Percentiles rank a stretch among this genome's conserved stretches.
Conservation (phyloP, 1,140 invertebrate genomes). For the Carposina sasakii region DNA sequence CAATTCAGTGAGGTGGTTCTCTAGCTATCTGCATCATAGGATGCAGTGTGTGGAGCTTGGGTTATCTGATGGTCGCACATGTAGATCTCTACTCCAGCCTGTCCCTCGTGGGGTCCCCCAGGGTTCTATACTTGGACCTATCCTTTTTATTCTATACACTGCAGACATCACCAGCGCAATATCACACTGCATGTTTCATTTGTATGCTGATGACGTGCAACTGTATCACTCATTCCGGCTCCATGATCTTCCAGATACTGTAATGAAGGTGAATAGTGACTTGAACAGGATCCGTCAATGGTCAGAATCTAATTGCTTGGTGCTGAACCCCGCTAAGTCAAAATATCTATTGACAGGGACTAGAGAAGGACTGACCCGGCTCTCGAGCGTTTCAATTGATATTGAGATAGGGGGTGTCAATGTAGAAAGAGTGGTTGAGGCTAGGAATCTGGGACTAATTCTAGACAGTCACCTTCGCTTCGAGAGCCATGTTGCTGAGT, state of each 20-base stretch:
- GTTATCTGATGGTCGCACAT: not conserved
- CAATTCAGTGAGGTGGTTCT: not conserved
- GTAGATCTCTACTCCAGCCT: not conserved
- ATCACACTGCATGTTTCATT: constrained; percentile 1
- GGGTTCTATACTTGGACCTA: not conserved
- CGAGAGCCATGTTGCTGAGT: constrained; percentile 1
- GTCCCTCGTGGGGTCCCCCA: not conserved
- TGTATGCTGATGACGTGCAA: constrained; percentile 12
- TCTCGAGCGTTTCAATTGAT: not conserved
- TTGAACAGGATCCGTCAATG: not conserved
- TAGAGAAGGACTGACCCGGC: not conserved
- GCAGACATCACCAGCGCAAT: not conserved
- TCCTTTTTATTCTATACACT: not conserved
- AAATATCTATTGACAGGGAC: not conserved
- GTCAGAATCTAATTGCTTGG: not conserved
- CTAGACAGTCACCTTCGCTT: constrained; percentile 5
- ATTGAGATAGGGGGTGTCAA: not conserved
- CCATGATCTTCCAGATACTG: not conserved
- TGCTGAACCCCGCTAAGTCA: not conserved
- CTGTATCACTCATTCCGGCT: not conserved
- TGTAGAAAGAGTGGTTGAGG: not conserved
- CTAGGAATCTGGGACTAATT: constrained; percentile 8
- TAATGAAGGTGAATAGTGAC: not conserved
- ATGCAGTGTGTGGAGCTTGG: not conserved
- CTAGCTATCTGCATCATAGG: not conserved